Evolutionary conservation across 1,140 invertebrate genomes (phyloP).

Genomic region (Diachasmimorpha longicaudata): DNA sequence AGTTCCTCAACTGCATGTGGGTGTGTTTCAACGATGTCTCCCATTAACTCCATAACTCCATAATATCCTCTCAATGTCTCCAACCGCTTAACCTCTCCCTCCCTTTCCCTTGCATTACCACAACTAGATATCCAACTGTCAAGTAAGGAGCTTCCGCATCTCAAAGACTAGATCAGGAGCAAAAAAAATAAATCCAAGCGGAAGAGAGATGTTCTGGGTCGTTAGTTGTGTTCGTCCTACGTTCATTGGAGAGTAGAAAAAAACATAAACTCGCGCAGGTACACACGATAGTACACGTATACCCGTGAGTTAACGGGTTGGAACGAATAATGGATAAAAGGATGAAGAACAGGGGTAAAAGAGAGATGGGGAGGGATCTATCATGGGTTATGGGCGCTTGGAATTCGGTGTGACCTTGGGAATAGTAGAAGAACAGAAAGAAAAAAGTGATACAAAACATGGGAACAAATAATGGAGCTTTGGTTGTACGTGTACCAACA

Average conservation of each 20-base stretch:
- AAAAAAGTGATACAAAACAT: slow-evolving; percentile 1
- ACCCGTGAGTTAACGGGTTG: slow-evolving; percentile 30
- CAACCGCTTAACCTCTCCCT: not conserved
- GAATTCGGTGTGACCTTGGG: slow-evolving; percentile 17
- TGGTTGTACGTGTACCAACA: not conserved
- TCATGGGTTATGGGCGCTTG: slow-evolving; percentile 1
- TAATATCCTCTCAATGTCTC: not conserved
- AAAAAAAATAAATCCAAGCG: slow-evolving; percentile 7
- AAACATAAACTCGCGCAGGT: slow-evolving; percentile 1
- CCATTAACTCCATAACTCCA: not conserved
- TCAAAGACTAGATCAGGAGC: not conserved
- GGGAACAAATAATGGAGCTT: not conserved
- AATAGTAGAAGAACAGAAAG: not conserved
- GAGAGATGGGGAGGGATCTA: not conserved
- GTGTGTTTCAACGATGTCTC: not conserved
- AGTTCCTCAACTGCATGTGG: not conserved
- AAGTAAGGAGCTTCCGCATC: not conserved
- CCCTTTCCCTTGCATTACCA: not conserved
- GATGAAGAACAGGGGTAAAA: slow-evolving; percentile 12
- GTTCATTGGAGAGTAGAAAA: not conserved
- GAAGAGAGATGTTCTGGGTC: slow-evolving; percentile 10
- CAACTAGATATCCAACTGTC: not conserved
- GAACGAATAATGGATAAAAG: slow-evolving; percentile 28
- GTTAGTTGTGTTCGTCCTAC: slow-evolving; percentile 6
- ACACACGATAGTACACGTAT: slow-evolving; percentile 15